A percentile compares a stretch with the other conserved stretches of the same genome.
Conservation (phyloP, 2,797 vertebrate genomes). For the Brachyrhaphis roseni region DNA sequence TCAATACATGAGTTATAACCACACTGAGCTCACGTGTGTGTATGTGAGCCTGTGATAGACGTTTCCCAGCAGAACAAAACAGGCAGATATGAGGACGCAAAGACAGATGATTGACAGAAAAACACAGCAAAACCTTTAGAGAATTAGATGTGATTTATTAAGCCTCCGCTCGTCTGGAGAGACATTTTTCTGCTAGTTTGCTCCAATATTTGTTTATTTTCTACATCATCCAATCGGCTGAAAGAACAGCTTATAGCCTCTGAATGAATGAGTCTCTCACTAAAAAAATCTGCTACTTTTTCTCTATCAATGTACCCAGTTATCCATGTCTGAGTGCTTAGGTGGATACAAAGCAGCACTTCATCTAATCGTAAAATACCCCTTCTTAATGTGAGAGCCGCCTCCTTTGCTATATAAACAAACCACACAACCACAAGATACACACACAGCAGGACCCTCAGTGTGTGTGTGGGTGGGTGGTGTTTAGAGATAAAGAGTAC, state of each 20-base stretch:
- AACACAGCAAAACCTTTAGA: slow-evolving; percentile 8
- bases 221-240: background rate
- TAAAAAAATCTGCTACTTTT: slow-evolving; percentile 47
- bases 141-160: background rate
- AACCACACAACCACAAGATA: slow-evolving; percentile 61
- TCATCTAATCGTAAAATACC: slow-evolving; percentile 65
- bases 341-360: slow-evolving; percentile 59
- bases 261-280: slow-evolving; percentile 40
- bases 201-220: slow-evolving; percentile 1
- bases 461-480: background rate
- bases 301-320: slow-evolving; percentile 46
- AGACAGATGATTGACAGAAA: slow-evolving; percentile 38
- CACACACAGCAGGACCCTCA: slow-evolving; percentile 10
- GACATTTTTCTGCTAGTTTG: background rate
- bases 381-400: slow-evolving; percentile 55
- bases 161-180: background rate
- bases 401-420: slow-evolving; percentile 64
- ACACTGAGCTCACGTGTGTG: slow-evolving; percentile 25
- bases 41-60: slow-evolving; percentile 33
- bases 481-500: slow-evolving; percentile 56
- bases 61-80: slow-evolving; percentile 40
- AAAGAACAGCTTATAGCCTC: background rate
- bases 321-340: slow-evolving; percentile 11
- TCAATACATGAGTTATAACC: slow-evolving; percentile 59
- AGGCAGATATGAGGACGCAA: slow-evolving; percentile 19